phyloP scores from a whole-genome alignment of 2,113 vertebrate genomes.

The Monarcha castaneiventris region DNA sequence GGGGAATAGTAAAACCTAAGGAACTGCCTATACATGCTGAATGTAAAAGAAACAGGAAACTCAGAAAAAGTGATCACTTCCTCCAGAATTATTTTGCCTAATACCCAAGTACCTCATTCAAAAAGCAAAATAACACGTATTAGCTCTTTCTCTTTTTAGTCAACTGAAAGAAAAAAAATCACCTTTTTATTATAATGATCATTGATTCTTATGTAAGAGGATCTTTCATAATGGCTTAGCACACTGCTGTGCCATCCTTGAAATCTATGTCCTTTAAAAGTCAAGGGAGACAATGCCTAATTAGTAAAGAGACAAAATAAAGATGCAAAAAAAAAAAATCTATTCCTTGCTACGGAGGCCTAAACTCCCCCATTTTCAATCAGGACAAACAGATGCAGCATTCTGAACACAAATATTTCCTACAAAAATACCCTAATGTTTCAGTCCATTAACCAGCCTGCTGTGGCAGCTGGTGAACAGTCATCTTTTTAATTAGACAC shows the following conservation, averaged over 20 bases:
- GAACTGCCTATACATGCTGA: background rate
- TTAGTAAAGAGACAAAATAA: background rate
- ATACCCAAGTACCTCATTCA: background rate
- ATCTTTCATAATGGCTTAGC: background rate
- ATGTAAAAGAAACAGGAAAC: background rate
- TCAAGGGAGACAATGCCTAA: background rate
- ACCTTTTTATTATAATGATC: background rate
- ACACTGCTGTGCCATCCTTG: background rate
- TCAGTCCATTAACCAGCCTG: slow-evolving; percentile 42
- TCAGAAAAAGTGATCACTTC: background rate
- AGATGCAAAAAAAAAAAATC: background rate
- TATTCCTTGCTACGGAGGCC: fast-evolving
- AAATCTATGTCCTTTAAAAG: background rate
- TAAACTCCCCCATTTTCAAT: background rate
- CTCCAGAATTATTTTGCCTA: background rate
- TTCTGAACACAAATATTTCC: slow-evolving; percentile 27
- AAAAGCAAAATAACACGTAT: background rate
- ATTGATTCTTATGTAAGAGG: background rate
- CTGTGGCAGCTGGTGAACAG: slow-evolving; percentile 67
- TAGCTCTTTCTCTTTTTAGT: background rate
- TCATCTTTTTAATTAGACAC: slow-evolving; percentile 72
- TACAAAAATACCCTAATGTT: slow-evolving; percentile 20
- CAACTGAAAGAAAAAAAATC: background rate
- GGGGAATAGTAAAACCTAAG: background rate
- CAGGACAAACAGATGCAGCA: background rate